Base-by-base conservation (phyloP, 2,113 vertebrate genomes). In the Pampusana beccarii region DNA sequence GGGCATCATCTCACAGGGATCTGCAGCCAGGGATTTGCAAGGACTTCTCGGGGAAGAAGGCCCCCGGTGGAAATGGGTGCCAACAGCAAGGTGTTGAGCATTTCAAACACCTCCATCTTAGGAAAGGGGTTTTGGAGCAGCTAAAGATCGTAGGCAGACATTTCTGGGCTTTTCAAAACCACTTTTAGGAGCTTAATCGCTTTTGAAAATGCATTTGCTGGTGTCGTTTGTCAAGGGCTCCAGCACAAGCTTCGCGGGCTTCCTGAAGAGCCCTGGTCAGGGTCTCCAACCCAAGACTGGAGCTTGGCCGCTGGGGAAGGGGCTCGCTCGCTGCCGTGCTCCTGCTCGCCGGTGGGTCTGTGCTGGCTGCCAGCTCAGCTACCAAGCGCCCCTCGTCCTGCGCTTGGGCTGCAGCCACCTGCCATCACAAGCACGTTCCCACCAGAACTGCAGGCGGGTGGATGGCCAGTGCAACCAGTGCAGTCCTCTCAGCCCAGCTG, bases 281-380 rank as follows among this genome's bases (percentile, higher is more conserved):
- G 13, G 9, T 34, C 29, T 73, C 10, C 56, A 44, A 44, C 17
- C 46, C 13, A 16, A 85, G 50, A 20, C 11, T 24, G 15, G 60
- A 81, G 33, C 26, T 48, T 42, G n/a, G 21, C 14, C 0, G 1
- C 28, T 48, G 33, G 17, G 48, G 44, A 75, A 72, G 44, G 33
- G 28, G 16, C 44, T 64, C 1, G 0, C 40, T 65, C 8, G 5
- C 62, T 25, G 50, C 53, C 2, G 0, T 0, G 0, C 28, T 51
- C 31, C 72, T 61, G 51, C 78, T 25, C 57, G 16, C 25, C 0
- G 1, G 12, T 6, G 65, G 25, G 13, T 62, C 46, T 61, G 66
- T 25, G 36, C 26, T 29, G n/a, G 34, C 15, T 50, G 26, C 6
- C 12, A 61, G 21, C n/a, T 50, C 57, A 38, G 34, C 34, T 8